Evolutionary conservation across 2,113 vertebrate species (phyloP).

Genomic region (Dolichallabes microphthalmus): DNA sequence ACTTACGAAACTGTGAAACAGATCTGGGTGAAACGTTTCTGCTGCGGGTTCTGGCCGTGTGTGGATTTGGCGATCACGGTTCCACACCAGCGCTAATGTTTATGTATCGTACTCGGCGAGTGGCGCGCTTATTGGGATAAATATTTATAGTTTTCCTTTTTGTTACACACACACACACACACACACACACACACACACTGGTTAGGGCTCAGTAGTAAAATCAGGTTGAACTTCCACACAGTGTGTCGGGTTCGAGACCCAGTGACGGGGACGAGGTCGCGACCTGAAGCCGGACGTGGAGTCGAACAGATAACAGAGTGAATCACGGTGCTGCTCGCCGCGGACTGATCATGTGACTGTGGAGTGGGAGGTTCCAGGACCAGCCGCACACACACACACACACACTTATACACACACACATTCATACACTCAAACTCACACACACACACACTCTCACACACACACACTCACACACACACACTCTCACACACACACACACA

Average conservation of each 20-base stretch:
- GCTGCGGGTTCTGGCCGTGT: constrained; percentile 42
- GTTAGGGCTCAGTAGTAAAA: constrained; percentile 4
- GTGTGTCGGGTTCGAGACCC: not conserved
- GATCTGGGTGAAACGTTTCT: constrained; percentile 48
- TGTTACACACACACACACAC: not conserved
- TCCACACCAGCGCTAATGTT: constrained; percentile 39
- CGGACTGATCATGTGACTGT: not conserved
- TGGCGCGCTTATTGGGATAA: constrained; percentile 21
- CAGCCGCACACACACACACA: not conserved
- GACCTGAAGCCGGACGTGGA: not conserved
- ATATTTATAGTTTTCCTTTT: constrained; percentile 26
- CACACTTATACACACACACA: not conserved
- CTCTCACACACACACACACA: not conserved
- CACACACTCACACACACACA: not conserved
- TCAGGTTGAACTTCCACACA: constrained; percentile 10
- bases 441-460: not conserved
- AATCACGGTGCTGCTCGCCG: not conserved
- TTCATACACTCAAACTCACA: not conserved
- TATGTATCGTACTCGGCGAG: constrained; percentile 25
- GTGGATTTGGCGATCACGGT: constrained; percentile 16
- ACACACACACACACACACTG: not conserved
- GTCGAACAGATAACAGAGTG: not conserved
- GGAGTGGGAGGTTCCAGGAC: not conserved
- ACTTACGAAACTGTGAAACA: constrained; percentile 43
- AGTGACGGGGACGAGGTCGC: not conserved